Evolutionary conservation across 35 echinoderm and acorn worm species (phyloP).

Genomic region (Ptychodera flava): DNA sequence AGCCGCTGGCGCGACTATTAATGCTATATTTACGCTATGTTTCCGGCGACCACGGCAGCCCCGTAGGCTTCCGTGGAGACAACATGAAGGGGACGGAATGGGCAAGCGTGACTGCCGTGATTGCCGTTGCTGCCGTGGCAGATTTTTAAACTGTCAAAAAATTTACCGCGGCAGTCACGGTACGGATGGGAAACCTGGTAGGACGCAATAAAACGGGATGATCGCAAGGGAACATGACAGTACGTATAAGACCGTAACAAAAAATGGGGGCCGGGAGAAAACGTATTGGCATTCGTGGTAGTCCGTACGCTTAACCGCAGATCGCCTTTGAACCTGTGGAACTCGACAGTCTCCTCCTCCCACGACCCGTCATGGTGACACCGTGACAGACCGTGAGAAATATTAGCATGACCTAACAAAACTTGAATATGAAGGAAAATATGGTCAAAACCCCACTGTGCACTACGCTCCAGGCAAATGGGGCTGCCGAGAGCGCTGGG

Average conservation of each 20-base stretch:
- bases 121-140: slow-evolving; percentile 32
- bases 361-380: background rate
- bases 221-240: background rate
- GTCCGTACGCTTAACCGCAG: background rate
- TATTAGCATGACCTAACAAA: slow-evolving; percentile 17
- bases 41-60: slow-evolving; percentile 40
- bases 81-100: slow-evolving; percentile 36
- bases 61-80: slow-evolving; percentile 41
- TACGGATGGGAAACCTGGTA: slow-evolving; percentile 15
- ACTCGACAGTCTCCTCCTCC: background rate
- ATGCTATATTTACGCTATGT: slow-evolving; percentile 19
- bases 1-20: no score
- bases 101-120: slow-evolving; percentile 45
- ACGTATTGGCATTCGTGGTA: background rate
- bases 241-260: slow-evolving; percentile 14
- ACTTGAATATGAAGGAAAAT: slow-evolving; percentile 4
- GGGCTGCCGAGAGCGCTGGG: background rate
- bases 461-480: slow-evolving; percentile 14
- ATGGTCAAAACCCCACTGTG: background rate
- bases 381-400: background rate
- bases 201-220: slow-evolving; percentile 6
- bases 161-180: slow-evolving; percentile 22
- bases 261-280: slow-evolving; percentile 4
- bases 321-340: background rate
- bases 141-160: slow-evolving; percentile 52